Conservation (phyloP, 2,888 invertebrate genomes). For the Apantesis nais region DNA sequence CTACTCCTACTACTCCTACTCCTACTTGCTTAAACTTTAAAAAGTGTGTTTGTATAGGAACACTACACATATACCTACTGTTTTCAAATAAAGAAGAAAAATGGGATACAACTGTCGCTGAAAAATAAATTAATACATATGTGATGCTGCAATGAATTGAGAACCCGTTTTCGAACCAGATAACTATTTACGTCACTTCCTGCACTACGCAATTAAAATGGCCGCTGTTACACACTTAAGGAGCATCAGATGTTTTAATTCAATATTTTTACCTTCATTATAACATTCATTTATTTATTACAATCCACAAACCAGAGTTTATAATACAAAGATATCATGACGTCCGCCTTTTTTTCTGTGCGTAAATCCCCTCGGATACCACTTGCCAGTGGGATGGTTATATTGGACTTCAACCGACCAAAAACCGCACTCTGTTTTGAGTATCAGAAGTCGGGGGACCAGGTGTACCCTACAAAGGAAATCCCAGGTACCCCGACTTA, state of each 20-base stretch:
- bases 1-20: too few relatives aligned
- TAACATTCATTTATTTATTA: not conserved
- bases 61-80: not conserved
- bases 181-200: not conserved
- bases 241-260: constrained; percentile 4
- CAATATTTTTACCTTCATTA: not conserved
- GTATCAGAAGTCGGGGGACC: too few relatives aligned
- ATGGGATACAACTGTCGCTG: not conserved
- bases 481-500: too few relatives aligned
- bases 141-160: not conserved
- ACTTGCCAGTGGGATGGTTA: too few relatives aligned
- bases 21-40: too few relatives aligned
- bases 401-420: too few relatives aligned
- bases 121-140: not conserved
- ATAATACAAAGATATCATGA: not conserved
- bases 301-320: not conserved
- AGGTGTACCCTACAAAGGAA: too few relatives aligned
- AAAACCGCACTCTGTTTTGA: too few relatives aligned
- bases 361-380: too few relatives aligned
- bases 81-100: not conserved
- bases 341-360: too few relatives aligned
- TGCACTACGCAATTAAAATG: not conserved
- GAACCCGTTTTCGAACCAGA: not conserved
- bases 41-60: too few relatives aligned
- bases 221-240: not conserved